Percentiles rank a stretch among this genome's conserved stretches.
phyloP scores from a whole-genome alignment of 2,113 vertebrate species.

The Neoarius graeffei region DNA sequence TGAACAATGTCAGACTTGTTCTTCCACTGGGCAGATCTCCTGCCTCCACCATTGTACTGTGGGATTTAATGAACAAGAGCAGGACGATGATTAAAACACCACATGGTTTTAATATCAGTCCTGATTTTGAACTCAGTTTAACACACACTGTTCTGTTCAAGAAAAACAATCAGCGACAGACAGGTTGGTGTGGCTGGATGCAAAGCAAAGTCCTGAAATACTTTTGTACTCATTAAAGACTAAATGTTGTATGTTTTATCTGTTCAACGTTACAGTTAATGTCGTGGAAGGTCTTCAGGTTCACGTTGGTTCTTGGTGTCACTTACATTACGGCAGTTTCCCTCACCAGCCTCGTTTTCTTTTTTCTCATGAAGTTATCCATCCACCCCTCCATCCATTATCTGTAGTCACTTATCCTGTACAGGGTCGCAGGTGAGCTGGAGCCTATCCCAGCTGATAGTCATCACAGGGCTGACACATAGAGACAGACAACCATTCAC shows the following conservation, averaged over 20 bases:
- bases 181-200: not conserved
- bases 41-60: not conserved
- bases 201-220: not conserved
- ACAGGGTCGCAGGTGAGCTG: too few relatives aligned
- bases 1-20: not conserved
- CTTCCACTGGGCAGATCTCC: not conserved
- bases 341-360: not conserved
- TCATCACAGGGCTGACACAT: too few relatives aligned
- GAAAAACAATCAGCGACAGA: not conserved
- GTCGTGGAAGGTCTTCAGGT: too few relatives aligned
- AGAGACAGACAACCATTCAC: too few relatives aligned
- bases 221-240: not conserved
- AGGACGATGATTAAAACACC: not conserved
- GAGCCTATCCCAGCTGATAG: too few relatives aligned
- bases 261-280: not conserved
- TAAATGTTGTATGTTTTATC: not conserved
- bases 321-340: not conserved
- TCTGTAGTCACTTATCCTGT: too few relatives aligned
- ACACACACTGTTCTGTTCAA: not conserved
- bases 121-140: not conserved
- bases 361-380: not conserved
- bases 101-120: not conserved
- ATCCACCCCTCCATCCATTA: too few relatives aligned
- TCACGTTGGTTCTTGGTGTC: not conserved
- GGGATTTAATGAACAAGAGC: not conserved